Evolutionary conservation across 1,140 invertebrate genomes (phyloP).

Genomic region (Drosophila seguyi): DNA sequence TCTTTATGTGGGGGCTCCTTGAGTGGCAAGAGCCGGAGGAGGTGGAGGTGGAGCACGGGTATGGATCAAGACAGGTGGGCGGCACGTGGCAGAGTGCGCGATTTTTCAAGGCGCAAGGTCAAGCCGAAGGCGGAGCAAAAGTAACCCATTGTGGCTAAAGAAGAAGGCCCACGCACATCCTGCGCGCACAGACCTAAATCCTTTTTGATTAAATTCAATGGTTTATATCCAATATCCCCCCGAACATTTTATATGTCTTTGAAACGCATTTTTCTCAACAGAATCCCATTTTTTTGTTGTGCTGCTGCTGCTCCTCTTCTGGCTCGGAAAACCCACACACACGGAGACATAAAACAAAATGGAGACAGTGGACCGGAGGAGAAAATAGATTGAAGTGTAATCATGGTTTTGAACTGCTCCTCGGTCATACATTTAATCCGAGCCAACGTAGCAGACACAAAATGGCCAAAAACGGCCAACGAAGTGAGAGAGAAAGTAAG

Average conservation of each 20-base stretch:
- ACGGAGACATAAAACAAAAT: slow-evolving; percentile 77
- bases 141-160: slow-evolving; percentile 58
- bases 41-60: too few relatives aligned
- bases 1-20: slow-evolving; percentile 3
- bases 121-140: slow-evolving; percentile 51
- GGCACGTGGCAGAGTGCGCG: slow-evolving; percentile 68
- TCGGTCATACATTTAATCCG: slow-evolving; percentile 81
- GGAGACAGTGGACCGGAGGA: slow-evolving; percentile 58
- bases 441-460: slow-evolving; percentile 78
- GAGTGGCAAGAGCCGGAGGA: neutral
- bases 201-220: slow-evolving; percentile 84
- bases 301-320: slow-evolving; percentile 16
- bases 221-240: slow-evolving; percentile 81
- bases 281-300: slow-evolving; percentile 46
- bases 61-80: neutral
- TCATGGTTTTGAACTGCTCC: slow-evolving; percentile 81
- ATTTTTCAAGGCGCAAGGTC: slow-evolving; percentile 77
- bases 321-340: slow-evolving; percentile 6
- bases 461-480: slow-evolving; percentile 66
- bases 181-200: slow-evolving; percentile 59
- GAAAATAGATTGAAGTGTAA: slow-evolving; percentile 83
- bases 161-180: slow-evolving; percentile 10
- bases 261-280: slow-evolving; percentile 78
- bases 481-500: slow-evolving; percentile 74
- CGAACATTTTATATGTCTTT: slow-evolving; percentile 83